Base-by-base conservation (phyloP, 1,140 invertebrate genomes). In the Lasioglossum albipes region DNA sequence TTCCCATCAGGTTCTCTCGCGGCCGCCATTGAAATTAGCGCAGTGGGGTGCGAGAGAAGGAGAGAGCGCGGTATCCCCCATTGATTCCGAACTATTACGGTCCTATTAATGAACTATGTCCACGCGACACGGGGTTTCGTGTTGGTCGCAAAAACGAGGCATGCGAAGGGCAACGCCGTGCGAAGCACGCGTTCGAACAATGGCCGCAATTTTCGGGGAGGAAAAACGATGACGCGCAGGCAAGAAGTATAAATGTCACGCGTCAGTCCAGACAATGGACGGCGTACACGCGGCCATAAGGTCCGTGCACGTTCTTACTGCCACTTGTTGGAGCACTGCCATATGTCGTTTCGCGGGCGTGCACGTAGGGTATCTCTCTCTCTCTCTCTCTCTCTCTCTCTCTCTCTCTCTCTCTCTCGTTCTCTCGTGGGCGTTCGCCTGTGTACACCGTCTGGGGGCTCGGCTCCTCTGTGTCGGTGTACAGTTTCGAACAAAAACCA, bases 311-410 rank as follows among this genome's bases (percentile, higher is more conserved):
- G 83, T 73, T 83, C 87, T 83, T 77, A 83, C 84, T 77, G 79
- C 90, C 91, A 92, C 91, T 92, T 93, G 91, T 92, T 92, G 90
- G 90, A 92, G 89, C 83, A 89, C 76, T 87, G 88, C 89, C 89
- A 89, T 90, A 87, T 89, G 89, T 85, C 83, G 83, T 68, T 45
- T 59, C 42, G 41, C 27, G 57, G n/a, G 20, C 75, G 49, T 68
- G 64, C 45, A 42, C 57, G 57, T 59, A 59, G 57, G 57, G 57
- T 59, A 0, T 12, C 45, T 49, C 45, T 49, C 45, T 49, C 10
- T 49, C 45, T 49, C 45, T 12, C 45, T 49, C 45, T 12, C 45
- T 49, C 10, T 49, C 45, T 49, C 10, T 49, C 45, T 49, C 45
- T 49, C 10, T 49, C 45, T 49, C 45, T 49, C 45, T 45, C 45